phyloP scores from a whole-genome alignment of 2,797 vertebrate species.

The Falco columbarius region DNA sequence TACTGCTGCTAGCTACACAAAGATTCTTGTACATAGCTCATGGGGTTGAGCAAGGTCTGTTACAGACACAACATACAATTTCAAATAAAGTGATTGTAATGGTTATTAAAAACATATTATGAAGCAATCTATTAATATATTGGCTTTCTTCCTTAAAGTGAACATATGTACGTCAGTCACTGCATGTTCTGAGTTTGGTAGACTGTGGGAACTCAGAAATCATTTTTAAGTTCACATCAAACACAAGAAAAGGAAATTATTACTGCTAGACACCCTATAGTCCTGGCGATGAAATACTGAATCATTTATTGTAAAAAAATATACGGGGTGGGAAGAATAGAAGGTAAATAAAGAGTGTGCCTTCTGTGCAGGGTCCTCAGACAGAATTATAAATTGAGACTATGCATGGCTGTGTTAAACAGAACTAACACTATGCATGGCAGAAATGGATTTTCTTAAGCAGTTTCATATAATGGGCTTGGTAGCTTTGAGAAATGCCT shows the following conservation, averaged over 20 bases:
- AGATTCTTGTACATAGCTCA: rapidly evolving
- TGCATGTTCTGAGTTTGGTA: neutral
- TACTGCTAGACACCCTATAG: neutral
- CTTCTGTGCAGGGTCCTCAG: neutral
- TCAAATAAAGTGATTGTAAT: neutral
- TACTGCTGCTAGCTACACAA: neutral
- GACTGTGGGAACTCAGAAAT: neutral
- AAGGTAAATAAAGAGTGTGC: neutral
- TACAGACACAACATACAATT: neutral
- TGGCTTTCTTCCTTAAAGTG: neutral
- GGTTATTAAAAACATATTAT: neutral
- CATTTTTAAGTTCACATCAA: neutral
- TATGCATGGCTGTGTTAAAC: constrained; percentile 20
- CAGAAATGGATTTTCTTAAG: constrained; percentile 51
- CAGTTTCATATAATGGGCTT: constrained; percentile 14
- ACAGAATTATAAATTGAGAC: constrained; percentile 37
- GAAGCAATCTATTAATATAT: neutral
- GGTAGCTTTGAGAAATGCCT: constrained; percentile 39
- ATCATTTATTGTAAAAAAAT: constrained; percentile 20
- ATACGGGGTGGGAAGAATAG: neutral
- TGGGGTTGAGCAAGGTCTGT: neutral
- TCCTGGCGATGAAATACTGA: neutral
- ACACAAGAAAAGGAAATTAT: neutral
- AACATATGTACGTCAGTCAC: neutral
- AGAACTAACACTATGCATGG: neutral